Conservation (phyloP, 2,797 vertebrate species). For the Carapus acus region DNA sequence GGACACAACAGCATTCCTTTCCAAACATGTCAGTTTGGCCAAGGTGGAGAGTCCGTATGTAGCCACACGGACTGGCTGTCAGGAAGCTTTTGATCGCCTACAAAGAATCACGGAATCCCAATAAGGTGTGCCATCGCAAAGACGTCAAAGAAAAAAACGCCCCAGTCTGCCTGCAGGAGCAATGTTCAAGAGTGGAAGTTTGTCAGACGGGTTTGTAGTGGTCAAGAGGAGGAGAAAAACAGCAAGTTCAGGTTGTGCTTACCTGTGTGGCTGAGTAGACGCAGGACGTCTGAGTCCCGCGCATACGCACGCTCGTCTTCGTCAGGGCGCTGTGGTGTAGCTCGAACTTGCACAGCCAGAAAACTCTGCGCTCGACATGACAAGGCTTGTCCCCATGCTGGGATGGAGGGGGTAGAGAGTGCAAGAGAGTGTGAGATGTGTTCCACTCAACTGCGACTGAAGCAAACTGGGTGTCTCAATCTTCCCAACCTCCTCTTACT, state of each 20-base stretch:
- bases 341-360: slow-evolving; percentile 49
- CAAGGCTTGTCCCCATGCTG: slow-evolving; percentile 57
- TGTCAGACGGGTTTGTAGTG: no score
- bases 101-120: slow-evolving; percentile 49
- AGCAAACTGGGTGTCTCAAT: background rate
- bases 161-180: no score
- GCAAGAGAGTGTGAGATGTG: slow-evolving; percentile 9
- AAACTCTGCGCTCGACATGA: slow-evolving; percentile 58
- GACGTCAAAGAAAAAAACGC: slow-evolving; percentile 29
- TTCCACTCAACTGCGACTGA: slow-evolving; percentile 4
- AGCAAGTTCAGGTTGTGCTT: slow-evolving; percentile 33
- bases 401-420: slow-evolving; percentile 14
- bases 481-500: slow-evolving; percentile 40
- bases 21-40: slow-evolving; percentile 72
- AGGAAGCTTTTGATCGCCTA: slow-evolving; percentile 51
- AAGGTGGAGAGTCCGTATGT: slow-evolving; percentile 56
- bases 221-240: no score
- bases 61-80: slow-evolving; percentile 45
- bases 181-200: background rate
- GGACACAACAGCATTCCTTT: slow-evolving; percentile 77
- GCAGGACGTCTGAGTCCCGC: slow-evolving; percentile 30
- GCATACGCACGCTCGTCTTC: slow-evolving; percentile 39
- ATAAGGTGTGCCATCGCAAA: slow-evolving; percentile 58
- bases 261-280: slow-evolving; percentile 52
- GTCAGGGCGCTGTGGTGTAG: slow-evolving; percentile 49